phyloP scores from a whole-genome alignment of 2,888 invertebrate species.

The Terebella lapidaria region DNA sequence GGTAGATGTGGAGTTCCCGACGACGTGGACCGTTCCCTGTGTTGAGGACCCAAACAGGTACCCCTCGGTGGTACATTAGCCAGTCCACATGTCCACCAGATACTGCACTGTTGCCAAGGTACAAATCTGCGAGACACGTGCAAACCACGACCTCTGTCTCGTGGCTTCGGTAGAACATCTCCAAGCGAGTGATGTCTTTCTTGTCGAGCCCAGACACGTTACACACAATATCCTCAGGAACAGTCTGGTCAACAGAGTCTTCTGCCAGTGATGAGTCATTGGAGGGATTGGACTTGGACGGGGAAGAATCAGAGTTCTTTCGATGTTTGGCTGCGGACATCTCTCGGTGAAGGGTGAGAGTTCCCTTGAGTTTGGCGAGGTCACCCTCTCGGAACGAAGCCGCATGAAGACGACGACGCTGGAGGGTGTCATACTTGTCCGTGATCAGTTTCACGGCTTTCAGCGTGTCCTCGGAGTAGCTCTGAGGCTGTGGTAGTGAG shows the following conservation, averaged over 20 bases:
- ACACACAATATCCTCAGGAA: background rate
- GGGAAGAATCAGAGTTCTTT: background rate
- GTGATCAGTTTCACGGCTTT: slow-evolving; percentile 23
- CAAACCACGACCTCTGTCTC: slow-evolving; percentile 11
- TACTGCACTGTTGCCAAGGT: background rate
- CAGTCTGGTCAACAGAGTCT: background rate
- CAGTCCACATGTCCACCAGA: slow-evolving; percentile 2
- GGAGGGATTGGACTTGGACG: background rate
- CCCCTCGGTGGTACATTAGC: slow-evolving; percentile 17
- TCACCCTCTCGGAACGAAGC: slow-evolving; percentile 16
- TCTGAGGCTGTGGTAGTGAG: slow-evolving; percentile 21
- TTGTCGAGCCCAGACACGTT: background rate
- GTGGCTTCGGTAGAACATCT: slow-evolving; percentile 18
- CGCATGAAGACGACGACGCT: slow-evolving; percentile 17
- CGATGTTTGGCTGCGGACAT: background rate
- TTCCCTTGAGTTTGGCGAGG: background rate
- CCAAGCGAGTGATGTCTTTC: slow-evolving; percentile 10
- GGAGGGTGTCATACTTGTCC: slow-evolving; percentile 24
- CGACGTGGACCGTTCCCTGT: slow-evolving; percentile 12
- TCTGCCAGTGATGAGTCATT: background rate
- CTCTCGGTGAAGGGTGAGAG: background rate
- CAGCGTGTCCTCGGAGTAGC: slow-evolving; percentile 24
- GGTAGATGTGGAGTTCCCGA: slow-evolving; percentile 14
- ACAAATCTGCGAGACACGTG: slow-evolving; percentile 15
- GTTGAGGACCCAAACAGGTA: slow-evolving; percentile 22